These are phyloP conservation scores for Pterocles gutturalis DNA, from an alignment of 2,113 vertebrate species.

Conservation along the genomic window DNA sequence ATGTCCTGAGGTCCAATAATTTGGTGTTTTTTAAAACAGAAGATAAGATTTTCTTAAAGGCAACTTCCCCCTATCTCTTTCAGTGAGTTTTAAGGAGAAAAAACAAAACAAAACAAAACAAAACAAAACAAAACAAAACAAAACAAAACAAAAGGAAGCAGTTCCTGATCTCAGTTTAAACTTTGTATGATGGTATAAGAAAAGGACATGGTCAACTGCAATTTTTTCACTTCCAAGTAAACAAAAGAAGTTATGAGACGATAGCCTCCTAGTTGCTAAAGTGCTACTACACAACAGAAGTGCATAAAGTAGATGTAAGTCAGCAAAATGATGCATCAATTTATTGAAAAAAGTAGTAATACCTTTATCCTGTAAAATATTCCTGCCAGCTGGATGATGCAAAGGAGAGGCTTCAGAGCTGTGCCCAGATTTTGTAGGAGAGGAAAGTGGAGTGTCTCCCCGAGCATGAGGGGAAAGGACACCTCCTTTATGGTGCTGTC, in stretches of 20 bases:
- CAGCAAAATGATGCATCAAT: conserved; percentile 4
- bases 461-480: conserved; percentile 37
- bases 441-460: conserved; percentile 67
- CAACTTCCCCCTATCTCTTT: background rate
- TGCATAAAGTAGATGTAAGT: background rate
- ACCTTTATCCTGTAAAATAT: conserved; percentile 74
- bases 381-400: conserved; percentile 65
- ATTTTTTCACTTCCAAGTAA: background rate
- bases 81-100: background rate
- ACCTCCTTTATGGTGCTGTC: conserved; percentile 33
- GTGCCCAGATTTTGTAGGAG: conserved; percentile 74
- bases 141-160: background rate
- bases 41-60: background rate
- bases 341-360: conserved; percentile 47
- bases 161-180: background rate
- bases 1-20: background rate
- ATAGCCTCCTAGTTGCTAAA: background rate
- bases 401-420: conserved; percentile 79
- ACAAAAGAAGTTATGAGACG: background rate
- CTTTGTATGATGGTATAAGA: too few relatives aligned
- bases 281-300: background rate
- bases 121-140: background rate
- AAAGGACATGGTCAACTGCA: background rate
- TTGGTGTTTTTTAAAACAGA: background rate
- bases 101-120: background rate